Conservation (phyloP, 2,888 invertebrate species). For the Pollenia angustigena region DNA sequence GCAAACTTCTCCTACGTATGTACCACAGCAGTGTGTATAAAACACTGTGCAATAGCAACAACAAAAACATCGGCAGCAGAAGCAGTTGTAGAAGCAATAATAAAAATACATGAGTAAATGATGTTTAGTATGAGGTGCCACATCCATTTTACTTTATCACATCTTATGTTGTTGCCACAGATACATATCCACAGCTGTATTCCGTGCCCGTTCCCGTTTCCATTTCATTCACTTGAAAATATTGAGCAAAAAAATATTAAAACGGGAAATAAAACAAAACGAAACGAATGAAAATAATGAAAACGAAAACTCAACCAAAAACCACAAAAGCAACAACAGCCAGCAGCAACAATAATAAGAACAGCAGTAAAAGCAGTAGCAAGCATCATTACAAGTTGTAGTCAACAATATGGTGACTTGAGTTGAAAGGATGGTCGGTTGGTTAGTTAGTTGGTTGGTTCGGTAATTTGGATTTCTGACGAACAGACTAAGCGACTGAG, state of each 20-base stretch:
- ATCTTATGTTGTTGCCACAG: conserved; percentile 38
- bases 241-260: conserved; percentile 55
- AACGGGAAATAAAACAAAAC: conserved; percentile 57
- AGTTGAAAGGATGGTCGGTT: conserved; percentile 32
- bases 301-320: conserved; percentile 60
- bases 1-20: too few relatives aligned
- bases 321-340: conserved; percentile 60
- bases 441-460: conserved; percentile 15
- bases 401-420: conserved; percentile 46
- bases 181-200: conserved; percentile 13
- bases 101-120: conserved; percentile 38
- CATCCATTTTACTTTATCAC: conserved; percentile 60
- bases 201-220: not conserved
- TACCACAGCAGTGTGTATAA: too few relatives aligned
- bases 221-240: conserved; percentile 47
- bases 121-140: conserved; percentile 64
- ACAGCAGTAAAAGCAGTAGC: not conserved
- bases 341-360: conserved; percentile 15
- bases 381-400: conserved; percentile 52
- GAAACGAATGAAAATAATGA: conserved; percentile 53
- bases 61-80: conserved; percentile 8
- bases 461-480: not conserved
- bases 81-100: conserved; percentile 10
- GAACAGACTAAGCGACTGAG: not conserved
- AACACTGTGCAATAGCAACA: not conserved